Evolutionary conservation across 2,797 vertebrate species (phyloP), one percentile per base, ranked within the genome.

Genomic region (Tragelaphus eurycerus): DNA sequence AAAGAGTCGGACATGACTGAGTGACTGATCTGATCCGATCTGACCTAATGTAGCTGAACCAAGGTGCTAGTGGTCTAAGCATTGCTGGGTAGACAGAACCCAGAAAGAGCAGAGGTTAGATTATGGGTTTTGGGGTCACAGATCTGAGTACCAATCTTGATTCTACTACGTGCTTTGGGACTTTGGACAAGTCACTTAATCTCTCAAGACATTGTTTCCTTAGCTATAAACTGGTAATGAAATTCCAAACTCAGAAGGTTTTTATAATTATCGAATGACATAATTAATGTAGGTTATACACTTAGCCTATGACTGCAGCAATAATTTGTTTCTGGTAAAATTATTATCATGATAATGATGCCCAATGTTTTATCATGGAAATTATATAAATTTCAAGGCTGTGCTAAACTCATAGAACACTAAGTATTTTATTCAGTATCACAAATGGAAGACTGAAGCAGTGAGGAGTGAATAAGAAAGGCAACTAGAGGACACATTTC

Each of bases 261-360:
- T 96, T 96, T 90, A 46, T 64, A 91, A 84, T 95, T 84, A 85
- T 83, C 78, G 93, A 87, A 71, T 86, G 50, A 87, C 16, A 60
- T 55, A 74, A 86, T 81, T 50, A 86, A 84, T 62, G 1, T 60
- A 60, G 19, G 11, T 50, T 87, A 54, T 16, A 62, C 19, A 89
- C 64, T 91, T 67, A 55, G 6, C 16, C 29, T 29, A 16, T 82
- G 27, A 74, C 10, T 60, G 2, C 8, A 83, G 54, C 38, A 86
- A 38, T 93, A 78, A 93, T 93, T n/a, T 92, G 15, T 83, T 96
- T 90, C 43, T 95, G 16, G 1, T 43, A 67, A 16, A 82, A 83
- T 83, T 92, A 84, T 52, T 59, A 1, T 67, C 79, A 25, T 52
- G 79, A 86, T 82, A 83, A 62, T 93, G 89, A 81, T 16, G 89